Conservation (phyloP, 2,797 vertebrate genomes). For the Masticophis lateralis region DNA sequence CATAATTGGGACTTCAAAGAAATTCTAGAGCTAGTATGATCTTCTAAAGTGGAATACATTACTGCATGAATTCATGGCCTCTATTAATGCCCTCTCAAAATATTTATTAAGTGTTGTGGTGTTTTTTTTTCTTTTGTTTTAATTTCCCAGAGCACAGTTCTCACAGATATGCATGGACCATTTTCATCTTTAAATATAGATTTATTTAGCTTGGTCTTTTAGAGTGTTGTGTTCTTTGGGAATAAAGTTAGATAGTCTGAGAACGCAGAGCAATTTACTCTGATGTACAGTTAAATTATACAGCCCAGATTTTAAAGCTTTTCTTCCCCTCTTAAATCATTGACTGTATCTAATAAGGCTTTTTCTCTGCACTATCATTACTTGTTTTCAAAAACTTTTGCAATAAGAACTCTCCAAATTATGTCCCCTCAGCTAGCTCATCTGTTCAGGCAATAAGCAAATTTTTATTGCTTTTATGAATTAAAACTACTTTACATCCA, state of each 20-base stretch:
- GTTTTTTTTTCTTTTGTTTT: not conserved
- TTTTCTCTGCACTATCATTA: constrained; percentile 62
- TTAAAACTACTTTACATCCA: constrained; percentile 74
- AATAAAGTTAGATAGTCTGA: constrained; percentile 30
- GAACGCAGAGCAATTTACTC: constrained; percentile 34
- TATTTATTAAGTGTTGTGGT: not conserved
- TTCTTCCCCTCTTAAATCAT: constrained; percentile 56
- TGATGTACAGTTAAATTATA: constrained; percentile 32
- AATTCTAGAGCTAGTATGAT: not conserved
- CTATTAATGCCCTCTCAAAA: not conserved
- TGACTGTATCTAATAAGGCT: constrained; percentile 64
- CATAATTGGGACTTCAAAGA: not conserved
- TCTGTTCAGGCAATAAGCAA: constrained; percentile 74
- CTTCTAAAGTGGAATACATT: not conserved
- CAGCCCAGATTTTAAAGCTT: constrained; percentile 43
- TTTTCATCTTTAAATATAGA: not conserved
- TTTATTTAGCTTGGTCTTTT: constrained; percentile 34
- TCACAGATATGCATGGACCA: not conserved
- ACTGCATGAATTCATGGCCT: not conserved
- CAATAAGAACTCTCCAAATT: constrained; percentile 73
- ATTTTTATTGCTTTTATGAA: constrained; percentile 78
- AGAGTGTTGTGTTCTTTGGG: not conserved
- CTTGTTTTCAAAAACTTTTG: constrained; percentile 61
- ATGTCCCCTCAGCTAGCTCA: constrained; percentile 73
- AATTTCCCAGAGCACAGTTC: not conserved